Conservation (phyloP, 2,888 invertebrate species). For the Agrenia bidenticulata region DNA sequence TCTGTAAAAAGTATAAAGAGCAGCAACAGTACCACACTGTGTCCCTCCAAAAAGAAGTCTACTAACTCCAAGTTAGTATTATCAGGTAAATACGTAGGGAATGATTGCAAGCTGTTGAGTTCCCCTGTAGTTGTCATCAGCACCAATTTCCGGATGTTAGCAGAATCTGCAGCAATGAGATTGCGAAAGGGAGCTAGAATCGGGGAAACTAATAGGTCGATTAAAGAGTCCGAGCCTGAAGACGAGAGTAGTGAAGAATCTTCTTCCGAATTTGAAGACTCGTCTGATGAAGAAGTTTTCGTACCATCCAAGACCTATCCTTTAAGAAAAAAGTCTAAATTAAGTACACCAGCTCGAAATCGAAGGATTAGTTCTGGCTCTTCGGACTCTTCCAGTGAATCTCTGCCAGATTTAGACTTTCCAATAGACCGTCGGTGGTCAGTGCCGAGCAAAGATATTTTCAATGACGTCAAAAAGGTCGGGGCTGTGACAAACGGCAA, state of each 20-base stretch:
- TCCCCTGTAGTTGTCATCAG: background rate
- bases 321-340: background rate
- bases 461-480: too few species aligned
- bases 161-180: slow-evolving; percentile 10
- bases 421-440: background rate
- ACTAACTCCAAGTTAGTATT: too few species aligned
- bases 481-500: too few species aligned
- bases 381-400: slow-evolving; percentile 3
- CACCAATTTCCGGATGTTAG: background rate
- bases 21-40: too few species aligned
- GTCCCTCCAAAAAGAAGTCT: too few species aligned
- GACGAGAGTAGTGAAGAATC: slow-evolving; percentile 3
- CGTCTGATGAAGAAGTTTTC: background rate
- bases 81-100: too few species aligned
- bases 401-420: slow-evolving; percentile 10
- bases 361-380: background rate
- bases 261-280: background rate
- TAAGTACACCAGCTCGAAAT: background rate
- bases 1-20: too few species aligned
- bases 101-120: background rate
- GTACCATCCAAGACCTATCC: background rate
- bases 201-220: background rate
- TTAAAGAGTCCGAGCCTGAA: background rate
- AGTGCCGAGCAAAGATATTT: background rate
- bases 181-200: slow-evolving; percentile 7